Conservation (phyloP, 2,113 vertebrate genomes). For the Plectropomus leopardus region DNA sequence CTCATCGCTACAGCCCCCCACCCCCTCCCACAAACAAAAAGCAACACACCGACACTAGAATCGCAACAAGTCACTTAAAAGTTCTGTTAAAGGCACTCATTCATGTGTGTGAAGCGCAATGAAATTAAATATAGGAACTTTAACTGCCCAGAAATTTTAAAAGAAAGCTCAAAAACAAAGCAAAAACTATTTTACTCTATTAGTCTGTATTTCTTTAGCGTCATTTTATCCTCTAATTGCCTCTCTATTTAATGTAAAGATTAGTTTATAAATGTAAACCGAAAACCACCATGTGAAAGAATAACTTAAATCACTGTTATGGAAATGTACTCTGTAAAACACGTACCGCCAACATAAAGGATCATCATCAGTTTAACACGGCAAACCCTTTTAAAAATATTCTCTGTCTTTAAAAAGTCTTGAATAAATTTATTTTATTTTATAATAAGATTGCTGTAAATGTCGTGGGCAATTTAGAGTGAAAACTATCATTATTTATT, state of each 20-base stretch:
- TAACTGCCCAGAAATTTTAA: not conserved
- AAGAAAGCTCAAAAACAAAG: not conserved
- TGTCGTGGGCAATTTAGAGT: not conserved
- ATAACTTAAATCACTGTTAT: not conserved
- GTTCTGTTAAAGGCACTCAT: not conserved
- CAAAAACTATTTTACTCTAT: not conserved
- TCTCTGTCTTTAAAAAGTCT: not conserved
- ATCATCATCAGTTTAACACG: not conserved
- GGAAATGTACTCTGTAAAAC: not conserved
- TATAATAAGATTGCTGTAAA: not conserved
- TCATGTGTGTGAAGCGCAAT: not conserved
- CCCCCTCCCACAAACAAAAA: slow-evolving; percentile 21
- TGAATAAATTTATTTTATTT: not conserved
- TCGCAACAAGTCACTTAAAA: slow-evolving; percentile 82
- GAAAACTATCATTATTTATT: not conserved
- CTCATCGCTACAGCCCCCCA: slow-evolving; percentile 68
- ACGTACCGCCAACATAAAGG: not conserved
- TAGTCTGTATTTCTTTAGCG: not conserved
- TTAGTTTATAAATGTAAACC: not conserved
- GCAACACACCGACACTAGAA: slow-evolving; percentile 75
- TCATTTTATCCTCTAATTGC: not conserved
- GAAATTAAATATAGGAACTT: not conserved
- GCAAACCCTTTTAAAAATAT: not conserved
- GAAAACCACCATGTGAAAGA: not conserved
- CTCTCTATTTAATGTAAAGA: not conserved